Evolutionary conservation across 2,888 invertebrate species (phyloP).

Genomic region (Lithosia quadra): DNA sequence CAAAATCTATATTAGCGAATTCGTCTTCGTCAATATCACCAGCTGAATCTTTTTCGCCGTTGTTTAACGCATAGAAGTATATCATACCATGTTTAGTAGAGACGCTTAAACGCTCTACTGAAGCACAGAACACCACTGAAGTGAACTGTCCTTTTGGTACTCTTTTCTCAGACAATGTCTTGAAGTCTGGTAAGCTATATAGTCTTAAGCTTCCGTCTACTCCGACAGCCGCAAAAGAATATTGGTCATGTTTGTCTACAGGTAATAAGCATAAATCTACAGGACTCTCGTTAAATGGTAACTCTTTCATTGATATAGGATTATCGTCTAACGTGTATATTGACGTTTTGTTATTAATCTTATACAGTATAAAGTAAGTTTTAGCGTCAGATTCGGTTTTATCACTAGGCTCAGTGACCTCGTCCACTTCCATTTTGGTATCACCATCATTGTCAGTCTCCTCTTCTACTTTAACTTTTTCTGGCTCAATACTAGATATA

Average conservation of each 20-base stretch:
- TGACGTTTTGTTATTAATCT: slow-evolving; percentile 74
- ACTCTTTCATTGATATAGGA: slow-evolving; percentile 88
- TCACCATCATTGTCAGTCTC: slow-evolving; percentile 74
- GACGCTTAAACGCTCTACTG: slow-evolving; percentile 94
- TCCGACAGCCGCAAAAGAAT: slow-evolving; percentile 91
- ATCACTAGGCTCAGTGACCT: slow-evolving; percentile 63
- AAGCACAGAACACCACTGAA: slow-evolving; percentile 94
- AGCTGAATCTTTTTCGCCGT: slow-evolving; percentile 90
- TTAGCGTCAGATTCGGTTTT: slow-evolving; percentile 68
- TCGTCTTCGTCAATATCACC: slow-evolving; percentile 92
- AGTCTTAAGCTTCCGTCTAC: slow-evolving; percentile 91
- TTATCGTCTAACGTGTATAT: slow-evolving; percentile 84
- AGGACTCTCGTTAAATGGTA: slow-evolving; percentile 89
- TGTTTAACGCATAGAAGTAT: slow-evolving; percentile 93
- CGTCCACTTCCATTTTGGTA: slow-evolving; percentile 81
- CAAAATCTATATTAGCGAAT: slow-evolving; percentile 80
- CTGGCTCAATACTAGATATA: slow-evolving; percentile 76
- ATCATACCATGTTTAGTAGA: slow-evolving; percentile 93
- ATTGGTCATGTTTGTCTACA: slow-evolving; percentile 77
- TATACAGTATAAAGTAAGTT: slow-evolving; percentile 76
- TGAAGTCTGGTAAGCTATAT: slow-evolving; percentile 90
- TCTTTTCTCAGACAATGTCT: slow-evolving; percentile 89
- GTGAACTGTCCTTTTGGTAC: slow-evolving; percentile 91
- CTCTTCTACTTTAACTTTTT: slow-evolving; percentile 66
- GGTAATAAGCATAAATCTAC: slow-evolving; percentile 91